A percentile compares a stretch with the other conserved stretches of the same genome.
Evolutionary conservation across 2,888 invertebrate genomes (phyloP).

Genomic region (Elysia crispata): DNA sequence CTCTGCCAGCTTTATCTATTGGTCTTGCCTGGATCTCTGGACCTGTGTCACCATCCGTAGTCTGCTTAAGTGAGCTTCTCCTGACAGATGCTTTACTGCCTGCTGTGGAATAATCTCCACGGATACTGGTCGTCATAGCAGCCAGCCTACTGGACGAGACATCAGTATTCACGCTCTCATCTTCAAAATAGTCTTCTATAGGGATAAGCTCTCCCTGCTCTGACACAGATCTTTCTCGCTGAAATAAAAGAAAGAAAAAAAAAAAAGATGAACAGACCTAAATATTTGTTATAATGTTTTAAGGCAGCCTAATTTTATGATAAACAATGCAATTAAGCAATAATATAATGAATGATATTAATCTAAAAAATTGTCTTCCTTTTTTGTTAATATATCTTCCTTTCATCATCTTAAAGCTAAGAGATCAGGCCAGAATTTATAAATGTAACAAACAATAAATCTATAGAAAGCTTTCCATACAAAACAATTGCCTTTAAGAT

Average conservation of each 20-base stretch:
- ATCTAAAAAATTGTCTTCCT: no score
- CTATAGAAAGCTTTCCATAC: no score
- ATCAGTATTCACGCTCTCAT: not conserved
- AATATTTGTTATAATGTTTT: no score
- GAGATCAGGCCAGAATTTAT: no score
- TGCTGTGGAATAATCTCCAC: slow-evolving; percentile 20
- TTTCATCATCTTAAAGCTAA: no score
- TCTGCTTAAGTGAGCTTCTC: not conserved
- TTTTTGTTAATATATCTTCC: no score
- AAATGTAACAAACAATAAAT: no score
- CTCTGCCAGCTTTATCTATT: not conserved
- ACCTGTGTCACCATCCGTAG: not conserved
- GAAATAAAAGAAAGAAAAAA: not conserved
- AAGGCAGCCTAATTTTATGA: no score
- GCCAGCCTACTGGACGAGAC: not conserved
- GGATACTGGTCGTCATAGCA: slow-evolving; percentile 39
- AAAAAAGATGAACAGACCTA: no score
- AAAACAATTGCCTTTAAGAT: no score
- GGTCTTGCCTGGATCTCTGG: not conserved
- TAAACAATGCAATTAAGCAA: no score
- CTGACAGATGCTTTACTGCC: slow-evolving; percentile 24
- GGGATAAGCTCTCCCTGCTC: slow-evolving; percentile 26
- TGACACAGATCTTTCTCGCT: not conserved
- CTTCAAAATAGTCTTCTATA: slow-evolving; percentile 39
- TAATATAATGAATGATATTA: no score